Percentiles rank a stretch among this genome's conserved stretches.
phyloP scores from a whole-genome alignment of 2,888 invertebrate genomes.

The Agrochola lota region DNA sequence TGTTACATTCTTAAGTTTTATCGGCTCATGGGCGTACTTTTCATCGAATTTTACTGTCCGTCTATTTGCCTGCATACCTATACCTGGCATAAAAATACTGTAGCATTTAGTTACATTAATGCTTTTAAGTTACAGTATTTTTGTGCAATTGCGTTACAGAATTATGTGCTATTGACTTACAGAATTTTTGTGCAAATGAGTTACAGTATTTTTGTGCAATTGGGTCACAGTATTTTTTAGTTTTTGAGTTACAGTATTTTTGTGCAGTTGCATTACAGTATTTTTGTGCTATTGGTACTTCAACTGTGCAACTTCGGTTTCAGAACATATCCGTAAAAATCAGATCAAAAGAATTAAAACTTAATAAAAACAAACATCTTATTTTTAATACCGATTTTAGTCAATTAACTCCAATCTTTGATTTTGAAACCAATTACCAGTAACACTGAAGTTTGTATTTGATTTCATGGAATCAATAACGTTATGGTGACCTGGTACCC shows the following conservation, averaged over 20 bases:
- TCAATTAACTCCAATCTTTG: background rate
- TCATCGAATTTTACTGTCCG: background rate
- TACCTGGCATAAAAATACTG: too few species aligned
- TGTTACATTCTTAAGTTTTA: background rate
- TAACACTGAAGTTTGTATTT: background rate
- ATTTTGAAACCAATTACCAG: background rate
- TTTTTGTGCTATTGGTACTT: too few species aligned
- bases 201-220: too few species aligned
- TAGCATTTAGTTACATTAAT: too few species aligned
- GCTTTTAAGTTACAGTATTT: too few species aligned
- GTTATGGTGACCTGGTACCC: background rate
- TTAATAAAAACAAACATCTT: background rate
- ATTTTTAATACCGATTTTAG: background rate
- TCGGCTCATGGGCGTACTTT: background rate
- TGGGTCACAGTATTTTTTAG: too few species aligned
- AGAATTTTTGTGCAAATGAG: too few species aligned
- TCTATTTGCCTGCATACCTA: background rate
- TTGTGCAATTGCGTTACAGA: too few species aligned
- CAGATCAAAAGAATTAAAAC: background rate
- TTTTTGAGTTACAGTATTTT: too few species aligned
- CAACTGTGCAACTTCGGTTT: too few species aligned
- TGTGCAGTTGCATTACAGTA: too few species aligned
- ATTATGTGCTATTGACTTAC: too few species aligned
- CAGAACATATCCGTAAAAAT: background rate
- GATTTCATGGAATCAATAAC: slow-evolving; percentile 5